Conservation (phyloP, 2,888 invertebrate genomes). For the Apamea sordens region DNA sequence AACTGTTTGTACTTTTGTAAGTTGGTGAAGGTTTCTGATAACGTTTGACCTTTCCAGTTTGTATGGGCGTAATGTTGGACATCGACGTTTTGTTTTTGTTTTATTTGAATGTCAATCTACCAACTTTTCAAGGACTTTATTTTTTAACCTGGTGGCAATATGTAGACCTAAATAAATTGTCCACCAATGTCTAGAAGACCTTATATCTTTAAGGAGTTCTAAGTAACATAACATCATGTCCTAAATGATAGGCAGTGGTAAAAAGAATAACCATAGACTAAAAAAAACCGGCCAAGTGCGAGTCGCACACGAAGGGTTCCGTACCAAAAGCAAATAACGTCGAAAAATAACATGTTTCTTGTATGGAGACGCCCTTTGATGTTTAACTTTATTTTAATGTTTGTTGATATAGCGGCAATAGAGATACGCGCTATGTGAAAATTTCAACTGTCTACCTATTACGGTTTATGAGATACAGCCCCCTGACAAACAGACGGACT, state of each 20-base stretch:
- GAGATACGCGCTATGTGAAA: no score
- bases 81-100: slow-evolving; percentile 6
- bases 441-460: neutral
- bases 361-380: no score
- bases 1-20: slow-evolving; percentile 33
- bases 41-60: slow-evolving; percentile 9
- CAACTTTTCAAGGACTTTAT: neutral
- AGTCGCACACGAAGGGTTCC: neutral
- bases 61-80: neutral
- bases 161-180: neutral
- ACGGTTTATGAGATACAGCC: neutral
- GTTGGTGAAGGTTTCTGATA: slow-evolving; percentile 39
- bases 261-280: no score
- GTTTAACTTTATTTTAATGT: no score
- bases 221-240: neutral
- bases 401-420: no score
- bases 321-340: no score
- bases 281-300: neutral
- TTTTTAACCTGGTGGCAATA: neutral
- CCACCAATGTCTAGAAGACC: neutral
- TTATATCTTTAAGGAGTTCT: neutral
- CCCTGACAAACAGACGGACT: neutral
- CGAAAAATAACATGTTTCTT: no score
- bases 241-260: neutral
- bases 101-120: slow-evolving; percentile 8